These are phyloP conservation scores for Callipepla californica DNA, from an alignment of 2,113 vertebrate genomes.

Conservation along the genomic window DNA sequence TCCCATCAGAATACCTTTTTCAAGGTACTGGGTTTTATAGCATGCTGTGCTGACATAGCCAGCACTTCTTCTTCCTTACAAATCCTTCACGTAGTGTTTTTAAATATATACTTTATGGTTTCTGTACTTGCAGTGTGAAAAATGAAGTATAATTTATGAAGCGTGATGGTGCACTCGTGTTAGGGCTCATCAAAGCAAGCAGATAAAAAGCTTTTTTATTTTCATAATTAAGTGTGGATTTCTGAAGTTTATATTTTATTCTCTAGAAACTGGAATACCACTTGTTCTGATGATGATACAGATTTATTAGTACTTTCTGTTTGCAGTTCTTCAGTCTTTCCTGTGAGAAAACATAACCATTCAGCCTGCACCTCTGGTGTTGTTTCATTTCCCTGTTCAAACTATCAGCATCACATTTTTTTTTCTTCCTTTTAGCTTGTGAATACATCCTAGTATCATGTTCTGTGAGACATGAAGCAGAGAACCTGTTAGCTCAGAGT, in stretches of 20 bases:
- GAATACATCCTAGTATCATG: rapidly evolving
- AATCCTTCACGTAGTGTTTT: not conserved
- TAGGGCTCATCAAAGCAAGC: not conserved
- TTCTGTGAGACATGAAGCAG: not conserved
- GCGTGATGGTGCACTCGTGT: not conserved
- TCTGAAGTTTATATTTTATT: not conserved
- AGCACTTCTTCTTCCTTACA: not conserved
- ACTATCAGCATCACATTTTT: not conserved
- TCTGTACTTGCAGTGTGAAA: not conserved
- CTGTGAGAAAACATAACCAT: no score
- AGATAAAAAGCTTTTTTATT: not conserved
- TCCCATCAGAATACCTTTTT: not conserved
- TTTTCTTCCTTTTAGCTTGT: not conserved
- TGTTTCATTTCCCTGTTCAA: not conserved
- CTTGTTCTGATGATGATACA: not conserved
- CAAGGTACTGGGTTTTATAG: not conserved
- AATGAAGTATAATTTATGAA: not conserved
- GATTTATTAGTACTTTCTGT: not conserved
- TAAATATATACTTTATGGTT: rapidly evolving
- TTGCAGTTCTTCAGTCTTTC: not conserved
- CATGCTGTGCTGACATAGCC: not conserved
- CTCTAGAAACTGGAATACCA: not conserved
- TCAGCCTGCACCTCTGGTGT: not conserved
- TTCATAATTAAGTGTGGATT: not conserved
- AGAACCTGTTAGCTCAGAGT: not conserved